Base-by-base conservation (phyloP, 2,113 vertebrate species). In the Deroptyus accipitrinus region DNA sequence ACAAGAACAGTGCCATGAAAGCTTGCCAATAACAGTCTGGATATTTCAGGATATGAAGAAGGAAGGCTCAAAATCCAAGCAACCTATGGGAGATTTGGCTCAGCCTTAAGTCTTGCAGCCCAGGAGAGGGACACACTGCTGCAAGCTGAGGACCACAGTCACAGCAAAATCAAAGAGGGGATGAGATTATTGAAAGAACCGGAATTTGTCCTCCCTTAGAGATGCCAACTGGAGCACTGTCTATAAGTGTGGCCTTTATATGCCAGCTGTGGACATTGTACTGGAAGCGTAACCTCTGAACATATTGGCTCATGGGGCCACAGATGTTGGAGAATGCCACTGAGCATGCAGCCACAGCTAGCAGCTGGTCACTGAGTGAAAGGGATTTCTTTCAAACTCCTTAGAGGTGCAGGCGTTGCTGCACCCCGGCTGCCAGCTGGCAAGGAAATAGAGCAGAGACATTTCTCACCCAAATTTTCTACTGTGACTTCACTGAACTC, bases 361-460 rank as follows among this genome's bases (percentile, higher is more conserved):
- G 54, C 46, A 61, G 54, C 5, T 1, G 1, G 44, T 31, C 28
- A 23, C 42, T 0, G 1, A 51, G 24, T 12, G 24, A 33, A 27
- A 63, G 49, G 16, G 16, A n/a, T 39, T 31, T 55, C 48, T 63
- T 75, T 51, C 27, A 49, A 24, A 57, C 11, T 44, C 62, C 17
- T 42, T 11, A 63, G 33, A 44, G 16, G 17, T n/a, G 8, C 46
- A 44, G 16, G 12, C 11, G n/a, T 7, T 33, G 59, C 39, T 73
- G 46, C 23, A 55, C 27, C 23, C 46, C 62, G 39, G 52, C 33
- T 73, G 59, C 27, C 52, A 68, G 46, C 17, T 62, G 17, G 54
- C 54, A 63, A 68, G 20, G 18, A 88, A 79, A 63, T 20, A 51
- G 1, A 57, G n/a, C 61, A 44, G 22, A 44, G 18, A 39, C 33